A percentile compares a stretch with the other conserved stretches of the same genome.
Evolutionary conservation across 2,797 vertebrate species (phyloP).

Genomic region (Acrossocheilus fasciatus): DNA sequence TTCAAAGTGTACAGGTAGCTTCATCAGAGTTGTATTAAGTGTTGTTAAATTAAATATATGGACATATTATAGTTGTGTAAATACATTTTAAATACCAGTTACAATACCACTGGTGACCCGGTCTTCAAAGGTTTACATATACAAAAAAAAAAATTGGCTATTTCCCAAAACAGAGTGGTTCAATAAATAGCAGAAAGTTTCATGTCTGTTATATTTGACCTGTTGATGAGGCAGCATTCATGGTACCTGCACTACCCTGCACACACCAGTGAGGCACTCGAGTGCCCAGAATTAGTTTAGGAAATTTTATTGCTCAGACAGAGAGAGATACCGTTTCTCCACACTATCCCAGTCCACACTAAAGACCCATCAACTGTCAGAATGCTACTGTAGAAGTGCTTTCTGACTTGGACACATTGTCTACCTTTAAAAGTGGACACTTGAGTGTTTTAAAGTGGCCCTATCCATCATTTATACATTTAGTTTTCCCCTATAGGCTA

Average conservation of each 20-base stretch:
- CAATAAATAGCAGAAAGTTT: neutral
- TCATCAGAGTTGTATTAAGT: neutral
- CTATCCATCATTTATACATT: neutral
- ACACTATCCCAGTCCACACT: slow-evolving; percentile 74
- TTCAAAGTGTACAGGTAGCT: neutral
- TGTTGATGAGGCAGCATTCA: neutral
- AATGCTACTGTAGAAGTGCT: neutral
- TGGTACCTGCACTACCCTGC: slow-evolving; percentile 32
- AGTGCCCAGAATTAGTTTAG: slow-evolving; percentile 24
- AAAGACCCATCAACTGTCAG: slow-evolving; percentile 64
- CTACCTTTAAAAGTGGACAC: neutral
- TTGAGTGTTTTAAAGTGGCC: neutral
- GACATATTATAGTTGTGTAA: neutral
- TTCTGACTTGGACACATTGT: neutral
- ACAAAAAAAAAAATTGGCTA: neutral
- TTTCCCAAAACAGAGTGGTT: neutral
- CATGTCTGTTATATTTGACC: neutral
- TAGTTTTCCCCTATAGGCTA: neutral
- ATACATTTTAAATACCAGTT: neutral
- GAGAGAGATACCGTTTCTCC: slow-evolving; percentile 74
- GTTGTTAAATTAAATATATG: neutral
- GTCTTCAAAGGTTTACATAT: neutral
- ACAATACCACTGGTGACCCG: neutral
- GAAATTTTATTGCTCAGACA: slow-evolving; percentile 66
- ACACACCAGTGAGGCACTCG: slow-evolving; percentile 35